Conservation (phyloP, 2,797 vertebrate species). For the Capromys pilorides region DNA sequence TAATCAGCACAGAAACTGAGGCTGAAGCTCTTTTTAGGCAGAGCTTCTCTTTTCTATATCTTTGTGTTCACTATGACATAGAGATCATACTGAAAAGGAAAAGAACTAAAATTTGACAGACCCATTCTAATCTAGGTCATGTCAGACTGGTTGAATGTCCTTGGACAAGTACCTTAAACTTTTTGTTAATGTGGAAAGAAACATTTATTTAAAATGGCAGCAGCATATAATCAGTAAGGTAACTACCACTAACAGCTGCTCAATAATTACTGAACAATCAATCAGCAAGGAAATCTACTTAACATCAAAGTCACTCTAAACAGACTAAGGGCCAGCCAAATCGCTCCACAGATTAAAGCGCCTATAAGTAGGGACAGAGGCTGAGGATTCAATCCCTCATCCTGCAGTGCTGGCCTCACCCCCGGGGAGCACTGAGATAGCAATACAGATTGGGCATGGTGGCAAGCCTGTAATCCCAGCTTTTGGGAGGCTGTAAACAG, state of each 20-base stretch:
- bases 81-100: not conserved
- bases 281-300: constrained; percentile 26
- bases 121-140: not conserved
- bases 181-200: not conserved
- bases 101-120: not conserved
- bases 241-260: not conserved
- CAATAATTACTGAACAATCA: not conserved
- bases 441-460: too few relatives aligned
- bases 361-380: too few relatives aligned
- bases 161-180: not conserved
- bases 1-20: too few relatives aligned
- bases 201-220: not conserved
- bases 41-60: not conserved
- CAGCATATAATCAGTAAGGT: not conserved
- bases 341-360: too few relatives aligned
- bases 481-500: too few relatives aligned
- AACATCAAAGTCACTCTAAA: not conserved
- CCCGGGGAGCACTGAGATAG: too few relatives aligned
- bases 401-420: too few relatives aligned
- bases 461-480: too few relatives aligned
- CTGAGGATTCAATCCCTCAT: too few relatives aligned
- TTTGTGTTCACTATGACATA: not conserved
- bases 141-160: not conserved
- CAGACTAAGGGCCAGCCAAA: not conserved
- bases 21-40: not conserved